Evolutionary conservation across 2,888 invertebrate species (phyloP).

Genomic region (Synergus laeviventris): DNA sequence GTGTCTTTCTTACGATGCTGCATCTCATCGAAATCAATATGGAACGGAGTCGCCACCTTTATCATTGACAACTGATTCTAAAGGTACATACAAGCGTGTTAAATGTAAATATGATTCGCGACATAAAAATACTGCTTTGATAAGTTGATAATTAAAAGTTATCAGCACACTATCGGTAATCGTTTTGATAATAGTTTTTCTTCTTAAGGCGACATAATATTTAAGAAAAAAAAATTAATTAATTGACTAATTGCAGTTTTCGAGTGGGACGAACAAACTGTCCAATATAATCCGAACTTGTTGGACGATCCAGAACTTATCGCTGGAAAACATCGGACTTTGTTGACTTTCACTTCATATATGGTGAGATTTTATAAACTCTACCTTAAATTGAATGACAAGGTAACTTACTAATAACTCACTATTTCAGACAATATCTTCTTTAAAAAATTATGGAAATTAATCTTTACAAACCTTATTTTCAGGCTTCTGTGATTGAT

Average conservation of each 20-base stretch:
- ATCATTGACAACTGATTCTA: constrained; percentile 72
- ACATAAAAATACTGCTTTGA: background rate
- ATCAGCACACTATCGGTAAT: background rate
- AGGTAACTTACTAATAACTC: background rate
- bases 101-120: constrained; percentile 35
- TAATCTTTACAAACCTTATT: constrained; percentile 38
- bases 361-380: constrained; percentile 78
- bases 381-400: background rate
- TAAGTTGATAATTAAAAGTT: background rate
- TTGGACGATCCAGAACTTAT: constrained; percentile 95
- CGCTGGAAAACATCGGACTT: constrained; percentile 91
- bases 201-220: background rate
- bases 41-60: constrained; percentile 76
- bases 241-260: constrained; percentile 61
- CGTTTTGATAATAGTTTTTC: background rate
- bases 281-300: constrained; percentile 90
- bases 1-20: constrained; percentile 86
- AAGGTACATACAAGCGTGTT: constrained; percentile 67
- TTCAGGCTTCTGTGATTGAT: constrained; percentile 93
- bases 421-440: constrained; percentile 19
- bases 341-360: constrained; percentile 91
- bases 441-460: background rate
- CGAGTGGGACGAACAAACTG: constrained; percentile 73
- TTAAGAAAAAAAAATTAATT: background rate
- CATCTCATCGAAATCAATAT: constrained; percentile 80